Percentiles rank a stretch among this genome's conserved stretches.
phyloP scores from a whole-genome alignment of 2,888 invertebrate genomes.

The Neoascia interrupta region DNA sequence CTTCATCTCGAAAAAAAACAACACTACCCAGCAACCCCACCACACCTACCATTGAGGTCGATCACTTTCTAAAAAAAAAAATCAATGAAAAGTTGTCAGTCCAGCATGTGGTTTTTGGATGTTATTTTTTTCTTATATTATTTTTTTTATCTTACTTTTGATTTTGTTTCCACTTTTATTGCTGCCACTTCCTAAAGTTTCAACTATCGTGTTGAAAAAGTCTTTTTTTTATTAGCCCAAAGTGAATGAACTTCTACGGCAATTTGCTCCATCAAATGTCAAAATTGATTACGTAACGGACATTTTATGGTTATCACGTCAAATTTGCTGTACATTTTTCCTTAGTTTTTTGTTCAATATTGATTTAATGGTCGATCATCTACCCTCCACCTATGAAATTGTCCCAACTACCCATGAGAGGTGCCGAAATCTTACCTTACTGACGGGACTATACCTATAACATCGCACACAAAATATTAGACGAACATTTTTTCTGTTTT shows the following conservation, averaged over 20 bases:
- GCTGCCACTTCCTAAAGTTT: slow-evolving; percentile 13
- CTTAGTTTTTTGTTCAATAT: slow-evolving; percentile 1
- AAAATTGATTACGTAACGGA: slow-evolving; percentile 22
- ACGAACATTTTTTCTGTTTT: no score
- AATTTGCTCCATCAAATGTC: slow-evolving; percentile 19
- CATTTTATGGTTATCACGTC: slow-evolving; percentile 25
- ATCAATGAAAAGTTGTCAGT: slow-evolving; percentile 11
- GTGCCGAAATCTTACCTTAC: no score
- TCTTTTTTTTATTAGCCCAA: no score
- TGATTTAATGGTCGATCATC: slow-evolving; percentile 19
- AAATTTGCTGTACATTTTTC: neutral
- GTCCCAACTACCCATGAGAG: slow-evolving; percentile 9
- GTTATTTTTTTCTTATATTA: neutral
- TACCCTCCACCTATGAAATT: neutral
- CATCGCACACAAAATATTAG: no score
- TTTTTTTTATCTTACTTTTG: no score
- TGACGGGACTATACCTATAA: no score
- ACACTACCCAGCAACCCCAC: neutral
- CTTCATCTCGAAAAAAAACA: neutral
- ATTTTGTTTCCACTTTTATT: neutral
- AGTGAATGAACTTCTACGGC: slow-evolving; percentile 33
- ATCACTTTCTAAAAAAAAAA: slow-evolving; percentile 39
- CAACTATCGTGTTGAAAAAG: slow-evolving; percentile 6
- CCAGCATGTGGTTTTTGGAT: slow-evolving; percentile 22
- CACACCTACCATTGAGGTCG: slow-evolving; percentile 13